phyloP scores from a whole-genome alignment of 2,888 invertebrate species.

The Frankliniella fusca region DNA sequence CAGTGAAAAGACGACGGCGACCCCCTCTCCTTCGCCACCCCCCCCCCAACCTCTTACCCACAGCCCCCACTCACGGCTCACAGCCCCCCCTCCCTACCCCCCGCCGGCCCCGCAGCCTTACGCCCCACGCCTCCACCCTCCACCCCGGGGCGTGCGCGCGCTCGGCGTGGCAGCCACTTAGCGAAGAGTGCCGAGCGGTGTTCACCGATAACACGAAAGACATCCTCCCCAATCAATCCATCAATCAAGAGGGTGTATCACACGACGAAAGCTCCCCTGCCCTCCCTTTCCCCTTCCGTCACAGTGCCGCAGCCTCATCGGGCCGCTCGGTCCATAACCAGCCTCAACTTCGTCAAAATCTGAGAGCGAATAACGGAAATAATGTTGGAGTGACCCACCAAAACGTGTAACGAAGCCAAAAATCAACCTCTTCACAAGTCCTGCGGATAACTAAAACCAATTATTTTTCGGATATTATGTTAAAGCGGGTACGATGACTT shows the following conservation, averaged over 20 bases:
- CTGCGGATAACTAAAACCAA: no score
- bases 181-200: conserved; percentile 21
- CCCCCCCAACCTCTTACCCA: not conserved
- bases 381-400: no score
- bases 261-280: no score
- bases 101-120: not conserved
- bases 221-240: conserved; percentile 22
- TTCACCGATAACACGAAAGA: conserved; percentile 23
- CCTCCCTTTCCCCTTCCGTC: no score
- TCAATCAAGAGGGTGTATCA: not conserved
- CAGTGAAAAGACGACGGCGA: not conserved
- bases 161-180: not conserved
- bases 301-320: no score
- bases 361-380: no score
- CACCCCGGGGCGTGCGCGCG: not conserved
- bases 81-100: not conserved
- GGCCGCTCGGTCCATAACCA: no score
- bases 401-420: no score
- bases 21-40: not conserved
- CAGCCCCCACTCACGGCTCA: not conserved
- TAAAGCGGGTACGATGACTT: no score
- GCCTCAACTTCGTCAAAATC: no score
- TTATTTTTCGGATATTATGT: no score
- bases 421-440: no score
- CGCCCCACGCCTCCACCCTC: not conserved